Evolutionary conservation across 2,113 vertebrate genomes (phyloP), one percentile per base, ranked within the genome.

Genomic region (Corythornis cristatus): DNA sequence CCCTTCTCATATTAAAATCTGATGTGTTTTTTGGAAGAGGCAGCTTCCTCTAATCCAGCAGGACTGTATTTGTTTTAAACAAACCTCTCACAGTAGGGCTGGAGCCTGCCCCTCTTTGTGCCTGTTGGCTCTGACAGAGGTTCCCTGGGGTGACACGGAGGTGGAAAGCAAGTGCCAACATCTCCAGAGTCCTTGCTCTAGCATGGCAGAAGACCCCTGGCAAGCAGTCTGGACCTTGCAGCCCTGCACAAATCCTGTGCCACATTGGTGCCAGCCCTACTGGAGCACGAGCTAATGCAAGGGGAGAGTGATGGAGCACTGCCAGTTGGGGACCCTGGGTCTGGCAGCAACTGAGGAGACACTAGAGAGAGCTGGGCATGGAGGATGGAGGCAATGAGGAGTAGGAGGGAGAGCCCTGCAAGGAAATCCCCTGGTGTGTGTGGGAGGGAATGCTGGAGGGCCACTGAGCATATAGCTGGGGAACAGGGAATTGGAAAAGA

Each of bases 21-120:
- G 2, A 6, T 93, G 88, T 96, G 35, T 5, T 67, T 86, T 86
- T 95, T 95, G 90, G 90, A 94, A 91, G 33, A 77, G 14, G 20
- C 26, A 56, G 16, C 25, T 94, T 90, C 43, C 53, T 48, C 56
- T 51, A 64, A 88, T 90, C 83, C 68, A 78, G 33, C 65, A 81
- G 83, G 26, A 48, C 71, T 90, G 20, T 51, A 90, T 96, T 81
- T 48, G 67, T 65, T 77, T 29, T 58, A 91, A 96, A 86, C 60
- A 89, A 87, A 56, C 9, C 17, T 35, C 76, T 74, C 21, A 0
- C 8, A 17, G 64, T 29, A 66, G 70, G 56, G 64, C 46, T 57
- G 60, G 29, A 68, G 80, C 23, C 48, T 2, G 2, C 0, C 0
- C 29, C 70, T 61, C 61, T 45, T 66, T 81, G 51, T 48, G 77